Conservation (phyloP, 2,888 invertebrate genomes). For the Plemyria rubiginata region DNA sequence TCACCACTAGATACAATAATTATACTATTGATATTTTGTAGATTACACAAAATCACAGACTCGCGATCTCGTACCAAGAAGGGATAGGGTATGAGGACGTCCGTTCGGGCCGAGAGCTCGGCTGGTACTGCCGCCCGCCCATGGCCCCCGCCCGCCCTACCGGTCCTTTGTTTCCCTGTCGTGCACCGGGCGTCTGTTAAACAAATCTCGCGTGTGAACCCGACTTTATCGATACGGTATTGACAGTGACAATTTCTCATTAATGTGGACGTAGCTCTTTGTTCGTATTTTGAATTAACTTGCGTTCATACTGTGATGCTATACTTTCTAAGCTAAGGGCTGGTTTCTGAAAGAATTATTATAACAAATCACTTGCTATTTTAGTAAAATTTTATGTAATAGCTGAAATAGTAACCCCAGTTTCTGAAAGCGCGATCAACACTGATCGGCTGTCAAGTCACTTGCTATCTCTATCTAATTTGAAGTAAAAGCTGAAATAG, state of each 20-base stretch:
- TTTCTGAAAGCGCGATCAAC: too few relatives aligned
- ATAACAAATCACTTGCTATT: too few relatives aligned
- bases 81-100: conserved; percentile 47
- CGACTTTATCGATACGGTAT: conserved; percentile 45
- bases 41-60: conserved; percentile 57
- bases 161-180: conserved; percentile 80
- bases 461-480: too few relatives aligned
- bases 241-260: conserved; percentile 31
- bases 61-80: conserved; percentile 38
- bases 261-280: conserved; percentile 14
- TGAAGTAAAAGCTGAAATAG: too few relatives aligned
- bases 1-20: background rate
- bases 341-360: too few relatives aligned
- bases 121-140: conserved; percentile 71
- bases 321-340: too few relatives aligned
- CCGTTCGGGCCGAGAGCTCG: conserved; percentile 62
- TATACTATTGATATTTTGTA: conserved; percentile 28
- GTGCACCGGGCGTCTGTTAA: conserved; percentile 65
- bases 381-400: too few relatives aligned
- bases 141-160: conserved; percentile 74
- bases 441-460: too few relatives aligned
- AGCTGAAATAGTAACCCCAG: too few relatives aligned
- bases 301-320: background rate
- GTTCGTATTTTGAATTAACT: conserved; percentile 6
- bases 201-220: conserved; percentile 73